Percentiles rank a stretch among this genome's conserved stretches.
phyloP scores from a whole-genome alignment of 2,888 invertebrate genomes.

The Toxonevra muliebris region DNA sequence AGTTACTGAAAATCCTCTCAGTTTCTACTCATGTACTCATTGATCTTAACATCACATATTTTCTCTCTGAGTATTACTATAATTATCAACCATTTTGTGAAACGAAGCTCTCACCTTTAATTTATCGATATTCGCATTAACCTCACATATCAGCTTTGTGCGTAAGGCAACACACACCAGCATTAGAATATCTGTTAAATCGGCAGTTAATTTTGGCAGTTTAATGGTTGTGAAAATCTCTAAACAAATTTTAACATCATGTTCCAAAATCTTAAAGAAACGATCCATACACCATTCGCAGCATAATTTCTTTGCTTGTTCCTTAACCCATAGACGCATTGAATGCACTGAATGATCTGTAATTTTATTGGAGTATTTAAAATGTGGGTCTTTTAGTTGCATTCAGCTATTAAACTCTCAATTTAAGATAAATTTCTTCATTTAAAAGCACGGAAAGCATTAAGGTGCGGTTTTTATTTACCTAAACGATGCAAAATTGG shows the following conservation, averaged over 20 bases:
- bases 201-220: slow-evolving; percentile 66
- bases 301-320: slow-evolving; percentile 76
- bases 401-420: too few relatives aligned
- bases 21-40: too few relatives aligned
- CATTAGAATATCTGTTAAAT: slow-evolving; percentile 76
- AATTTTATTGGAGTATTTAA: neutral
- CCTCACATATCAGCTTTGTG: slow-evolving; percentile 82
- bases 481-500: slow-evolving; percentile 69
- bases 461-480: slow-evolving; percentile 32
- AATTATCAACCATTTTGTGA: too few relatives aligned
- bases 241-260: slow-evolving; percentile 72
- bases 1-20: too few relatives aligned
- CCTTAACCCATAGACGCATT: slow-evolving; percentile 79
- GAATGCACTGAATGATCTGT: slow-evolving; percentile 83
- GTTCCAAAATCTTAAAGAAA: slow-evolving; percentile 76
- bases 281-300: slow-evolving; percentile 80
- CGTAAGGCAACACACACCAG: slow-evolving; percentile 83
- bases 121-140: slow-evolving; percentile 77
- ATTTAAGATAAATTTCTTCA: too few relatives aligned
- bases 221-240: slow-evolving; percentile 69
- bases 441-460: too few relatives aligned
- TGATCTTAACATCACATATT: neutral
- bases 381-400: too few relatives aligned
- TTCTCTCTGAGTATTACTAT: neutral
- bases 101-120: slow-evolving; percentile 70